Evolutionary conservation across 2,888 invertebrate genomes (phyloP), one percentile per base, ranked within the genome.

Genomic region (Agrochola litura): DNA sequence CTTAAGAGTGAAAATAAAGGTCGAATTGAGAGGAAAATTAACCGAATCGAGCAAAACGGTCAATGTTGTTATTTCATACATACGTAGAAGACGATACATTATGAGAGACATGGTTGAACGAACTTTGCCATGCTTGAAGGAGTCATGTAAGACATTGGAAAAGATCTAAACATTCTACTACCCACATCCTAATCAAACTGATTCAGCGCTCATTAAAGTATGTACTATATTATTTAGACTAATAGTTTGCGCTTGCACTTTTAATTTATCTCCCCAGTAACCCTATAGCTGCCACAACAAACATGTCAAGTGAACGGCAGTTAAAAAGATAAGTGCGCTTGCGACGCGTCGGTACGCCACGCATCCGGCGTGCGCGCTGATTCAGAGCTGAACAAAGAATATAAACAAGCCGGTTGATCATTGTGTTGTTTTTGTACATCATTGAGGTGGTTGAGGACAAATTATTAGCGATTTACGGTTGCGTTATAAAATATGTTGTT

Each of bases 371-470:
- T 82, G 76, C 64, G 78, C 83, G 75, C 80, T 91, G 86, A 90
- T 84, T 90, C 90, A 90, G 79, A 65, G 64, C 74, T 66, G 82
- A 85, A 90, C 91, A 90, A 90, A 89, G 88, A 85, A 71, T 81
- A 81, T 73, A 68, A 76, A 79, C 73, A 81, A 74, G 64, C 54
- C 58, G 25, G 54, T 56, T 84, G 68, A 72, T 74, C 74, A 86
- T 78, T 77, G 79, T 84, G 65, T 61, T 74, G 49, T 64, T 73
- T 83, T 74, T 78, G 79, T 60, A 60, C 49, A 30, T 78, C 54
- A 73, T 73, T 43, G 56, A 72, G 46, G 54, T 30, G n/a, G 49
- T 60, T 70, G n/a, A 65, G 58, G 68, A 74, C 79, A 74, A 74
- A 49, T 78, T 61, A 86, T 69, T 22, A 41, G 30, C 56, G 19